These are phyloP conservation scores for Dasypogon diadema DNA, from an alignment of 2,888 invertebrate species.

Conservation along the genomic window DNA sequence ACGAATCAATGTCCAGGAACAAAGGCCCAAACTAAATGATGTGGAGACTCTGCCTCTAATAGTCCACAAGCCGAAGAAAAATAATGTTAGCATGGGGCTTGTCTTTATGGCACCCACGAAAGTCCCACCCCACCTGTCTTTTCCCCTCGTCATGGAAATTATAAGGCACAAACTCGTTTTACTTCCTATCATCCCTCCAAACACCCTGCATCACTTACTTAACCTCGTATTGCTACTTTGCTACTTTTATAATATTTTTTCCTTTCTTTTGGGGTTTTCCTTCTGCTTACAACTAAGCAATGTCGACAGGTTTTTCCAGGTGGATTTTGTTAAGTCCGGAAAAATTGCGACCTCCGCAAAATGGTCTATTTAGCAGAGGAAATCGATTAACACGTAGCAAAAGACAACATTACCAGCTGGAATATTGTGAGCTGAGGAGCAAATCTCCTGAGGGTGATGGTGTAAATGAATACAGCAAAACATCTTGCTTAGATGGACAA, in stretches of 20 bases:
- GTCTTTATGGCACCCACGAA: neutral
- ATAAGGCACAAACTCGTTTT: constrained; percentile 25
- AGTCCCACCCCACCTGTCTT: neutral
- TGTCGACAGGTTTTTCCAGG: constrained; percentile 43
- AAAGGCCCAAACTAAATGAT: neutral
- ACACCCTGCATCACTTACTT: neutral
- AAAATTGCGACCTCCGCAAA: constrained; percentile 43
- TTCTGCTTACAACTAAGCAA: constrained; percentile 21
- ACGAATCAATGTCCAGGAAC: constrained; percentile 19
- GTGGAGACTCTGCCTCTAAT: neutral
- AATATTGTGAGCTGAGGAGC: constrained; percentile 26
- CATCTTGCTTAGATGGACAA: constrained; percentile 47
- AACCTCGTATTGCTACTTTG: neutral
- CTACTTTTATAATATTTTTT: constrained; percentile 21
- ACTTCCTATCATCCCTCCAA: neutral
- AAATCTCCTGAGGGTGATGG: constrained; percentile 40
- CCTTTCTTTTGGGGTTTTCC: constrained; percentile 14
- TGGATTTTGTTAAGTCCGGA: constrained; percentile 44
- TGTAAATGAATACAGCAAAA: constrained; percentile 39
- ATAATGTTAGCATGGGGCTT: neutral
- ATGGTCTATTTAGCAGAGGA: constrained; percentile 46
- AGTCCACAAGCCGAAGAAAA: neutral
- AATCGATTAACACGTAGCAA: constrained; percentile 48
- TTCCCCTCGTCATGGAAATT: neutral
- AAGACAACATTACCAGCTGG: constrained; percentile 29